Base-by-base conservation (phyloP, 2,888 invertebrate genomes). In the Creontiades dilutus region DNA sequence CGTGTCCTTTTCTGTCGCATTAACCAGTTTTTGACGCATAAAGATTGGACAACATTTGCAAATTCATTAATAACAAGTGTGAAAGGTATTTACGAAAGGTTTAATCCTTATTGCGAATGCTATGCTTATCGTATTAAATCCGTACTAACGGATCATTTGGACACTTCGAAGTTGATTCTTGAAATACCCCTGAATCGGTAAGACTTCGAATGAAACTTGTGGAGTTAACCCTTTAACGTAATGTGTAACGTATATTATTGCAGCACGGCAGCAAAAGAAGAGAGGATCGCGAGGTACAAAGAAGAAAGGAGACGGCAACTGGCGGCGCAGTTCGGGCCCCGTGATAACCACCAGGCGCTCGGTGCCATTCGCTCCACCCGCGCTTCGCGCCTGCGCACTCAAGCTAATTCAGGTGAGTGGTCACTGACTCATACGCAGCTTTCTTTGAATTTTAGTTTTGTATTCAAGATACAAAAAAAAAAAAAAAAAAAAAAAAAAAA, bases 271-370 rank as follows among this genome's bases (percentile, higher is more conserved):
- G 90, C 27, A 91, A 92, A 81, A 75, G 91, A 92, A 86, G 91
- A 92, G 86, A 88, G 96, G 93, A 95, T 96, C 92, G 95, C 95
- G 92, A 95, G 95, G 92, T 96, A 96, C 93, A 96, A 96, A 93
- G 96, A 96, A 92, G 96, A 96, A 93, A 94, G 96, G 89, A 94
- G 96, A 91, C 95, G 94, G 92, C 96, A 96, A 93, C 93, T 96
- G 91, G 95, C 95, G 61, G 95, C 95, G n/a, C 95, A 94, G 92
- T 92, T 92, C 90, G 92, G 92, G 28, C 86, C 91, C n/a, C 78
- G 91, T 76, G 91, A 90, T 47, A 90, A 61, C 37, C 48, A 81
- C n/a, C 90, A 80, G 47, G 48, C 80, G 19, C 48, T 76, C 0
- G 93, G 90, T 92, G 93, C 91, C 91, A 96, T 96, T 92, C 95